Evolutionary conservation across 2,797 vertebrate species (phyloP), one percentile per base, ranked within the genome.

Genomic region (Dryobates pubescens): DNA sequence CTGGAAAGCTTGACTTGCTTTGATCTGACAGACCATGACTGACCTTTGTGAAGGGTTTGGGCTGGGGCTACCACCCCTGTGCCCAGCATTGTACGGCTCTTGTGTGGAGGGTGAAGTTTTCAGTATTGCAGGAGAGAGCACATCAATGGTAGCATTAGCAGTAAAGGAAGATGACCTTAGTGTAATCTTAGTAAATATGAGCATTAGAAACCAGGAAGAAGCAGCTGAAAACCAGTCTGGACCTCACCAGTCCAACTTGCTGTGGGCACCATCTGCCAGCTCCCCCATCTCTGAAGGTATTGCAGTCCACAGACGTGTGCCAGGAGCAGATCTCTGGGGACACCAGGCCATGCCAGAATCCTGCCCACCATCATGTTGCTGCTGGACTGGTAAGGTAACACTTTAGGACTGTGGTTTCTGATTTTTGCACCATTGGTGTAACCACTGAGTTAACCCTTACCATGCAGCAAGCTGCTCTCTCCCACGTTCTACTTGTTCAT

Each of bases 301-400:
- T 38, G 7, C 3, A 5, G 34, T 5, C 63, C 17, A 7, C 1
- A 8, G 49, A 19, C 0, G 1, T 2, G 9, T 6, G 24, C 70
- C 54, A 56, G 45, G 36, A 58, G 59, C 58, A 41, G 70, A n/a
- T 69, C 67, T 29, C 41, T 27, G 24, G 53, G 56, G 74, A 65
- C 22, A 36, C 45, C 34, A 16, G 27, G n/a, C 17, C 1, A 1
- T 0, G 0, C 27, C 2, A 0, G 24, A 18, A 13, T 49, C 70
- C 80, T 53, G n/a, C 54, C 68, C 30, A 54, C 9, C 27, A 17
- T 41, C 4, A 0, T 4, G 12, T 29, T 77, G 59, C 63, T 90
- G 68, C 47, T 23, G 17, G 57, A 23, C 51, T 17, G 27, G 34
- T 78, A 81, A 69, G 75, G 43, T 16, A 13, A 15, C 32, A 19